A percentile compares a stretch with the other conserved stretches of the same genome.
Evolutionary conservation across 1,140 invertebrate species (phyloP).

Genomic region (Bombus superbus): DNA sequence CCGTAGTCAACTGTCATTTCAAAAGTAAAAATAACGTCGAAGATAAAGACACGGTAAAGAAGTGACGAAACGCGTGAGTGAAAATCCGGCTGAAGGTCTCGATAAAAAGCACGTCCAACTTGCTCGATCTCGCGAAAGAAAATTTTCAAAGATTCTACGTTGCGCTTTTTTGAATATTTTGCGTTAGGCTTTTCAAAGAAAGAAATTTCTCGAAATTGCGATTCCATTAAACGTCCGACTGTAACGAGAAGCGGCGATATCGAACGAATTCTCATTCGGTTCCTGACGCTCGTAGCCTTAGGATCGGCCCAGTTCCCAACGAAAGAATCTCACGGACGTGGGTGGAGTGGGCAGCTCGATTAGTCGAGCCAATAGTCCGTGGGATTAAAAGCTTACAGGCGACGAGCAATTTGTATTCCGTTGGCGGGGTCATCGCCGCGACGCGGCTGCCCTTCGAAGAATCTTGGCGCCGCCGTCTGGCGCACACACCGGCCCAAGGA

Average conservation of each 20-base stretch:
- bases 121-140: too few relatives aligned
- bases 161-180: background rate
- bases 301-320: background rate
- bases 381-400: slow-evolving; percentile 36
- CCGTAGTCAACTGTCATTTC: background rate
- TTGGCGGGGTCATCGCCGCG: background rate
- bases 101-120: background rate
- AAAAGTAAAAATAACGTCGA: background rate
- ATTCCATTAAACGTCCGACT: background rate
- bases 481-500: background rate
- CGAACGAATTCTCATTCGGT: slow-evolving; percentile 7
- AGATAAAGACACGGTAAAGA: background rate
- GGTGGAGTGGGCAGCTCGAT: background rate
- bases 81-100: background rate
- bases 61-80: too few relatives aligned
- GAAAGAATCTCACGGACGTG: background rate
- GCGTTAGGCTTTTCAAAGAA: background rate
- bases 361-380: slow-evolving; percentile 34
- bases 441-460: background rate
- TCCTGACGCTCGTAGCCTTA: background rate
- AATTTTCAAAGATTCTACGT: background rate
- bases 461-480: slow-evolving; percentile 18
- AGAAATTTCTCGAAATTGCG: background rate
- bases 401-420: slow-evolving; percentile 35
- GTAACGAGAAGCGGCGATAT: background rate